Percentiles rank a stretch among this genome's conserved stretches.
These are phyloP conservation scores for Lithodes maja DNA, from an alignment of 2,888 invertebrate species.

Conservation along the genomic window DNA sequence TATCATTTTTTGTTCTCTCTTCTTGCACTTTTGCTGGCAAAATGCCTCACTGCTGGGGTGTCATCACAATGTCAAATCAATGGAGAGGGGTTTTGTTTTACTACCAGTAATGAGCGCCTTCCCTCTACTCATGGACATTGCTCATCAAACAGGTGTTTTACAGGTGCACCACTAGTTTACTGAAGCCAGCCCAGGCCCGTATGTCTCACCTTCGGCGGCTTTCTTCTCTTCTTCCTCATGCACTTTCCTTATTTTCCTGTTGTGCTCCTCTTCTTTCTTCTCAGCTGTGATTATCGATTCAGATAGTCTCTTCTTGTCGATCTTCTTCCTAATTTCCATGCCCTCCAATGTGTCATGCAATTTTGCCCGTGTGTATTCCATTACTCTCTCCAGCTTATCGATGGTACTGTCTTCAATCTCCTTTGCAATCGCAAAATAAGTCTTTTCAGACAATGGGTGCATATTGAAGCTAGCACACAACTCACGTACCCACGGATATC, in stretches of 20 bases:
- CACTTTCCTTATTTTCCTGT: not conserved
- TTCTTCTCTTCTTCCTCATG: not conserved
- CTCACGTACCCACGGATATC: no score
- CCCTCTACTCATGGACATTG: conserved; percentile 34
- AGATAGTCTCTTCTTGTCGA: no score
- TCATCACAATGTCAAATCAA: conserved; percentile 32
- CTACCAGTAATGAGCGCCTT: not conserved
- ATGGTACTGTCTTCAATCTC: no score
- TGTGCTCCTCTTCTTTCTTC: not conserved
- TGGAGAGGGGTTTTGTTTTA: conserved; percentile 42
- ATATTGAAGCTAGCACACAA: no score
- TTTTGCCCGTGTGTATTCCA: no score
- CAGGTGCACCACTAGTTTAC: not conserved
- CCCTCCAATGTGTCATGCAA: no score
- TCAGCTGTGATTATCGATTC: not conserved
- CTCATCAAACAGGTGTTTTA: conserved; percentile 8
- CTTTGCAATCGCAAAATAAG: no score
- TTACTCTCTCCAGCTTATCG: no score
- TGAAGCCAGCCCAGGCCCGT: conserved; percentile 23
- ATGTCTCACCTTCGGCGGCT: conserved; percentile 29
- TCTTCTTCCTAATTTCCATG: no score
- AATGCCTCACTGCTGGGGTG: not conserved
- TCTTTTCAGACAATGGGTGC: no score
- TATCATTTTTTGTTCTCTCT: not conserved
- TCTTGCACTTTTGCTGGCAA: not conserved